Percentiles rank a stretch among this genome's conserved stretches.
Evolutionary conservation across 2,113 vertebrate genomes (phyloP).

Genomic region (Aptenodytes forsteri): DNA sequence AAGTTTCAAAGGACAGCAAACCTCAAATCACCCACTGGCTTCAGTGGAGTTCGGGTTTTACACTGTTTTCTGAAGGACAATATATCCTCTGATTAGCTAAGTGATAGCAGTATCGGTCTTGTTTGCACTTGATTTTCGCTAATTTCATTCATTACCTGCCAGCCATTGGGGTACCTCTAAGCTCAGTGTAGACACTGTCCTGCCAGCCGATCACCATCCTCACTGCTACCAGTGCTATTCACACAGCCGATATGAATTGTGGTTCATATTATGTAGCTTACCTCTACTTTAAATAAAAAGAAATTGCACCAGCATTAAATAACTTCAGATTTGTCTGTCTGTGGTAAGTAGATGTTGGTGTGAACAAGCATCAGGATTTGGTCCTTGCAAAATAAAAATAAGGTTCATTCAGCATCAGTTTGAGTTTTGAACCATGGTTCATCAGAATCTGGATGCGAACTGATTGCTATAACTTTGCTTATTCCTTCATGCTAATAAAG

Average conservation of each 20-base stretch:
- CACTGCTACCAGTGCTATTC: background rate
- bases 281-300: background rate
- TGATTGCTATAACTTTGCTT: background rate
- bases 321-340: background rate
- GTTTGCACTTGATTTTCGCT: background rate
- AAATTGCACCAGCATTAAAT: background rate
- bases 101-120: background rate
- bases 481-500: background rate
- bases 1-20: background rate
- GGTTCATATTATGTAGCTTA: background rate
- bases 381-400: background rate
- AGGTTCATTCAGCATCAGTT: background rate
- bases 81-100: background rate
- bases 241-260: accelerated
- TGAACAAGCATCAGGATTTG: background rate
- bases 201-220: background rate
- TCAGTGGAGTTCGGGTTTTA: background rate
- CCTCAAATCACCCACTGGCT: background rate
- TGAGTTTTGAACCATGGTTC: background rate
- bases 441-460: background rate
- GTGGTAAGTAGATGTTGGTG: accelerated
- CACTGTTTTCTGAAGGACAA: background rate
- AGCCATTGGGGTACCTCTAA: background rate
- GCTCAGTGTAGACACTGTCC: no score
- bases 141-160: background rate